Conservation (phyloP, 2,797 vertebrate genomes). For the Alosa sapidissima region DNA sequence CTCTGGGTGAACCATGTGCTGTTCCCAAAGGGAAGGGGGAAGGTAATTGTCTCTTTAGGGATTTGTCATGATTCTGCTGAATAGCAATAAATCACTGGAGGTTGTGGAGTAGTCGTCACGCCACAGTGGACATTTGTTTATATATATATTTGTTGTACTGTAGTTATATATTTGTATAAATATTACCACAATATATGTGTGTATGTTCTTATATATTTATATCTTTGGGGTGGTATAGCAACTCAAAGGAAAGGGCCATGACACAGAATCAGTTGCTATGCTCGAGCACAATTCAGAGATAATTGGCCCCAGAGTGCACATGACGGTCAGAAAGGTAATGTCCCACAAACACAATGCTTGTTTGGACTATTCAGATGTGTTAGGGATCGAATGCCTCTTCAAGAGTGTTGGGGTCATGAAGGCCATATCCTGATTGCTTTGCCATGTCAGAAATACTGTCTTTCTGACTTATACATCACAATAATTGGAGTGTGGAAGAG, state of each 20-base stretch:
- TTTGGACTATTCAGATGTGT: background rate
- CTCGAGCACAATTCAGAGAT: conserved; percentile 30
- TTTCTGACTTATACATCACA: background rate
- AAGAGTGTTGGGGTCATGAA: background rate
- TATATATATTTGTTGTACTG: background rate
- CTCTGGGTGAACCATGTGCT: conserved; percentile 62
- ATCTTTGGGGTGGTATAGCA: background rate
- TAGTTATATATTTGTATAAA: background rate
- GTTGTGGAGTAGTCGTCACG: conserved; percentile 51
- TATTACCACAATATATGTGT: too few relatives aligned
- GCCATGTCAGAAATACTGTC: background rate
- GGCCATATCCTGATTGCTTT: background rate
- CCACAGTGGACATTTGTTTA: background rate
- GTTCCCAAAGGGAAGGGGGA: conserved; percentile 59
- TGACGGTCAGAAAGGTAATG: conserved; percentile 37
- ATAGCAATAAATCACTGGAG: conserved; percentile 68
- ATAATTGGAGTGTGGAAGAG: background rate
- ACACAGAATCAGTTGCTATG: background rate
- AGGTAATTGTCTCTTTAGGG: conserved; percentile 77
- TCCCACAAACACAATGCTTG: background rate
- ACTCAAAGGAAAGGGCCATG: background rate
- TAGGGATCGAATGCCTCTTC: background rate
- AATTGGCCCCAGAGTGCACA: conserved; percentile 47
- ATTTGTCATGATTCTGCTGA: conserved; percentile 71
- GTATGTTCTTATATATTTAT: background rate